Percentiles rank a stretch among this genome's conserved stretches.
Evolutionary conservation across 2,113 vertebrate species (phyloP).

Genomic region (Mellivora capensis): DNA sequence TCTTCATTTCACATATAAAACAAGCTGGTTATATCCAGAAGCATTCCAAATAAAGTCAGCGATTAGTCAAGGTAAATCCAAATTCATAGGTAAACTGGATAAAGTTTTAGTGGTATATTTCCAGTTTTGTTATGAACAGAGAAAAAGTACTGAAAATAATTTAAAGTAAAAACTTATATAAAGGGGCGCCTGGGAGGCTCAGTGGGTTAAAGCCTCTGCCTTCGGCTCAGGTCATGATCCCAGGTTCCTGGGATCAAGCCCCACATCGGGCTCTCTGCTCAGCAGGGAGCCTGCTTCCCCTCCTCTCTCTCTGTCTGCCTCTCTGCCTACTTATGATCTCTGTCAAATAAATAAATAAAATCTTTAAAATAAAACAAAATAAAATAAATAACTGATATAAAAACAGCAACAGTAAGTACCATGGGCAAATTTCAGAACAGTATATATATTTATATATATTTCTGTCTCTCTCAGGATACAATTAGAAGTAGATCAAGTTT

Average conservation of each 20-base stretch:
- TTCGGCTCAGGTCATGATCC: no score
- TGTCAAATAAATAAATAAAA: no score
- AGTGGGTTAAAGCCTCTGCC: no score
- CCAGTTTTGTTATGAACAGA: neutral
- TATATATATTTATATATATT: neutral
- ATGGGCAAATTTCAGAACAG: neutral
- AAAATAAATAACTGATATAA: neutral
- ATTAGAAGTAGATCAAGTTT: neutral
- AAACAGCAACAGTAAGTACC: neutral
- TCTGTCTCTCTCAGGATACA: neutral
- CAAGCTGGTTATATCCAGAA: neutral
- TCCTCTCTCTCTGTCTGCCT: no score
- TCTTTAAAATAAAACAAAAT: no score
- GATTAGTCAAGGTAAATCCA: neutral
- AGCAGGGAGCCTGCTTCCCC: no score
- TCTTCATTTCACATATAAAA: neutral
- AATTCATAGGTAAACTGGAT: neutral
- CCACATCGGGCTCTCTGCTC: no score
- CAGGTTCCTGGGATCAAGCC: no score
- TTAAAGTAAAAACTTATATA: neutral
- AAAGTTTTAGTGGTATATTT: neutral
- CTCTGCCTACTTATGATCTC: no score
- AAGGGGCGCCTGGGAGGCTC: no score
- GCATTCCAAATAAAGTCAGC: neutral
- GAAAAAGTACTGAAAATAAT: neutral